These are phyloP conservation scores for Orussus abietinus DNA, from an alignment of 1,140 invertebrate species.

Conservation along the genomic window DNA sequence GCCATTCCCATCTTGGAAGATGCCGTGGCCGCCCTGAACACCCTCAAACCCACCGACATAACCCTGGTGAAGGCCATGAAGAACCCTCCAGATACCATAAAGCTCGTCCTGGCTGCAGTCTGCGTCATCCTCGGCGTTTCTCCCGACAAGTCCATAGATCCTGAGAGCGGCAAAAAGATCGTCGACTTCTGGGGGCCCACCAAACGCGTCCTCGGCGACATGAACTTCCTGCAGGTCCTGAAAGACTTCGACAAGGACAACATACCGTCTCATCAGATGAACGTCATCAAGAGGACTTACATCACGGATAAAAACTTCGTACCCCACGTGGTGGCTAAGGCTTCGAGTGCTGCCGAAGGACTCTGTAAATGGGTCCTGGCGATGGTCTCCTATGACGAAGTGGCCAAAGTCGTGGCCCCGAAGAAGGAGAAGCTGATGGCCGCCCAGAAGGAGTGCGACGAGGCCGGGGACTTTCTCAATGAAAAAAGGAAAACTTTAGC, in stretches of 20 bases:
- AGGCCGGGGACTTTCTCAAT: constrained; percentile 59
- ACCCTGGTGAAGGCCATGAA: constrained; percentile 78
- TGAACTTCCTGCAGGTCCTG: constrained; percentile 64
- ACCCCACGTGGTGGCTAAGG: constrained; percentile 66
- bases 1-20: constrained; percentile 68
- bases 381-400: constrained; percentile 70
- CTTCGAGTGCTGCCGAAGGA: constrained; percentile 68
- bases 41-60: constrained; percentile 73
- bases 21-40: constrained; percentile 64
- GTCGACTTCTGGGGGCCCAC: constrained; percentile 72
- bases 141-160: constrained; percentile 62
- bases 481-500: constrained; percentile 58
- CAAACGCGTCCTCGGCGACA: constrained; percentile 68
- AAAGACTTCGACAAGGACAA: constrained; percentile 73
- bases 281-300: constrained; percentile 63
- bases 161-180: constrained; percentile 59
- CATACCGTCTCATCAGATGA: constrained; percentile 60
- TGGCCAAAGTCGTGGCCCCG: constrained; percentile 64
- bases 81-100: constrained; percentile 73
- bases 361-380: constrained; percentile 72
- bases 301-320: constrained; percentile 65
- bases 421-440: constrained; percentile 60
- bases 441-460: constrained; percentile 59
- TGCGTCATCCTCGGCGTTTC: constrained; percentile 70
- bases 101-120: constrained; percentile 72